These are phyloP conservation scores for Pipistrellus pipistrellus DNA, from an alignment of 2,797 vertebrate genomes.

Conservation along the genomic window DNA sequence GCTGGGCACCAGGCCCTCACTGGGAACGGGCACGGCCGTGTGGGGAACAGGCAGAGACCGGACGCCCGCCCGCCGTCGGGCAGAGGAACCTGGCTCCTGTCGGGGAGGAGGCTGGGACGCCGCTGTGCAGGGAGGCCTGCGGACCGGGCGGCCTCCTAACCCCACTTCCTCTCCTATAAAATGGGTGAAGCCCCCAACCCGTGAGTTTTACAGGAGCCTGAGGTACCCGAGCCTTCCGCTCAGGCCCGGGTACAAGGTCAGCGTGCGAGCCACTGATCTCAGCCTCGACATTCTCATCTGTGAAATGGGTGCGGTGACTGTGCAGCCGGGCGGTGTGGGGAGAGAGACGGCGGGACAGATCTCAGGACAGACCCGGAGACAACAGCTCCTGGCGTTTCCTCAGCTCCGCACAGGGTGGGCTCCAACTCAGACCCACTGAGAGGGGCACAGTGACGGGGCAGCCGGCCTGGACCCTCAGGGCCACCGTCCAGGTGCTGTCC, in stretches of 20 bases:
- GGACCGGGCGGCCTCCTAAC: accelerated
- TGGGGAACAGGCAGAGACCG: too few relatives aligned
- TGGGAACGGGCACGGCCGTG: background rate
- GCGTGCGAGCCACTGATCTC: accelerated
- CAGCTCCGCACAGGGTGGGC: background rate
- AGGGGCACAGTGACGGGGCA: accelerated
- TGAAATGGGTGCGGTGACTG: accelerated
- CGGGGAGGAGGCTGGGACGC: too few relatives aligned
- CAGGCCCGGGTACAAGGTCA: background rate
- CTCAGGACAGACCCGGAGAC: accelerated
- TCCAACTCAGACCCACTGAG: background rate
- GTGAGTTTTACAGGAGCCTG: background rate
- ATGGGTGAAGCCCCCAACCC: accelerated
- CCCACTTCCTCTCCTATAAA: background rate
- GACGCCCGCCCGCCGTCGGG: background rate
- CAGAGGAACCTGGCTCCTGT: background rate
- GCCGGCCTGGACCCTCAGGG: too few relatives aligned
- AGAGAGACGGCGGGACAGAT: accelerated
- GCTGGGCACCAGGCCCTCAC: background rate
- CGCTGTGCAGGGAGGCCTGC: background rate
- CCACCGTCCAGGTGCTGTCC: accelerated
- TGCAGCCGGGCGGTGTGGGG: accelerated
- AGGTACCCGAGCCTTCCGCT: background rate
- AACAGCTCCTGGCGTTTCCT: too few relatives aligned
- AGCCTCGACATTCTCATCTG: background rate